Base-by-base conservation (phyloP, 2,888 invertebrate species). In the Crepidodera aurea region DNA sequence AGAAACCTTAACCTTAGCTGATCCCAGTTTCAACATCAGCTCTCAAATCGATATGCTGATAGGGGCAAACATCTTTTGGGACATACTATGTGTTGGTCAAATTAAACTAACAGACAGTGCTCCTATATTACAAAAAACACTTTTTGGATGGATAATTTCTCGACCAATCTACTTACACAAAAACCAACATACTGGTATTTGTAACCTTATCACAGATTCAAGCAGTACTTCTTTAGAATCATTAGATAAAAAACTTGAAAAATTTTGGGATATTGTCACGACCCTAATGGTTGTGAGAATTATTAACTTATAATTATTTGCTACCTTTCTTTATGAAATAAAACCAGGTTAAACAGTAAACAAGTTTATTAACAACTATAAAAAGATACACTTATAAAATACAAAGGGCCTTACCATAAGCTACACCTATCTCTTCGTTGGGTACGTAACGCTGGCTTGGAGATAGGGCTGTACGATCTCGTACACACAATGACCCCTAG, bases 61-160 rank as follows among this genome's bases (percentile, higher is more conserved):
- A 18, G 51, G 51, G 6, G 58, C 42, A 8, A 42, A 58, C 7
- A 58, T 40, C 10, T 57, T 57, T 50, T 57, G 50, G 57, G 40
- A 51, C n/a, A 32, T 44, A 7, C 18, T 57, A n/a, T 58, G 51
- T 32, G 42, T 32, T 25, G 58, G 58, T 18, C 44, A 51, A 32
- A 42, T 58, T 25, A 58, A 44, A 22, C 37, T 51, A 8, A 50
- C 25, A 1, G 16, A 6, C 19, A 51, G 50, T 44, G 6, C 34
- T 40, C 42, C 32, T 18, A 29, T 25, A 2, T 8, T 40, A 6
- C 16, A 29, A 29, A 48, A 48, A 29, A 16, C 16, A 6, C 10
- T 10, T 1, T 29, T 48, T 10, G 27, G 29, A 8, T 48, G 29
- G 48, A 48, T 48, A 2, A 48, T 48, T 15, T 29, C 46, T 0